Base-by-base conservation (phyloP, 2,888 invertebrate species). In the Lasius fuliginosus region DNA sequence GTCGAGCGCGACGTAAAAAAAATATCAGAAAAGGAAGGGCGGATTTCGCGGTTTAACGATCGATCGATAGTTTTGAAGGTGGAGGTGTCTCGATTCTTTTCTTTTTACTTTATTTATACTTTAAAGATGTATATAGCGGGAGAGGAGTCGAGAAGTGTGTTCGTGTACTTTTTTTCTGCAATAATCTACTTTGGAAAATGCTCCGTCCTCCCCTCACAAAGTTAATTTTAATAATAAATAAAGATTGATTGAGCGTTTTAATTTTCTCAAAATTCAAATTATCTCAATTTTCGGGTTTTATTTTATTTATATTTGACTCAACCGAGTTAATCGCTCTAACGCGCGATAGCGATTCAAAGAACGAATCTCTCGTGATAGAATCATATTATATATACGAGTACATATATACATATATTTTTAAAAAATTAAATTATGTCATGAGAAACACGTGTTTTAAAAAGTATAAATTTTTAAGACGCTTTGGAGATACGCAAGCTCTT, bases 11-110 rank as follows among this genome's bases (percentile, higher is more conserved):
- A n/a, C 15, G 9, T 5, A 76, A 77, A 36, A 23, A 46, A 75
- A 67, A 65, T 46, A 33, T 30, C 15, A 42, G 30, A 46, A 82
- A 65, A 46, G 68, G 18, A 49, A 56, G 83, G 71, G 23, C 58
- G 30, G 76, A 76, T 81, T 81, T 81, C 18, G 79, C 73, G 79
- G 9, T 73, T 81, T 73, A 81, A 81, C 79, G 33, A 81, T 82
- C 83, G 82, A 71, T 56, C 67, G 84, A 71, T 75, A 76, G 76
- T 27, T 62, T 71, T 18, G 2, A 40, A 30, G 18, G 3, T 12
- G 15, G 18, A 36, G 9, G 33, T 46, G 15, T 23, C 40, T 64
- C 42, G 46, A 49, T 46, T 46, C 18, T 46, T 46, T 46, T 5
- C 2, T n/a, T 53, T 53, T n/a, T 53, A 53, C 8, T n/a, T 46